Evolutionary conservation across 2,113 vertebrate species (phyloP).

Genomic region (Microtus pennsylvanicus): DNA sequence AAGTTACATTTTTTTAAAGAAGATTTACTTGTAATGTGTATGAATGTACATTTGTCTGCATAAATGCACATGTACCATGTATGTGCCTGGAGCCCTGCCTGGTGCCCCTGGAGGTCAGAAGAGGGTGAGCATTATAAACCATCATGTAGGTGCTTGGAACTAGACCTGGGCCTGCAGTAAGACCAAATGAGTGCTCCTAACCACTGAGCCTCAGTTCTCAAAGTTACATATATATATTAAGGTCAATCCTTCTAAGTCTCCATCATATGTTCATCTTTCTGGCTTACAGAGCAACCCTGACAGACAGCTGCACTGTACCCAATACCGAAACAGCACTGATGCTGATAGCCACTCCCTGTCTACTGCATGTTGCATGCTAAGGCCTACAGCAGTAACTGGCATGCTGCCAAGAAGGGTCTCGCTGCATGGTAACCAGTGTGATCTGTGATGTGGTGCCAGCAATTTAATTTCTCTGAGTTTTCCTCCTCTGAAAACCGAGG

Average conservation of each 20-base stretch:
- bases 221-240: background rate
- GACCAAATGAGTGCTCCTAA: background rate
- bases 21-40: background rate
- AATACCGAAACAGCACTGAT: background rate
- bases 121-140: background rate
- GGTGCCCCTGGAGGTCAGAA: background rate
- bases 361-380: background rate
- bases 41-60: background rate
- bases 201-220: background rate
- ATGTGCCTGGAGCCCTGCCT: background rate
- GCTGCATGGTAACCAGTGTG: background rate
- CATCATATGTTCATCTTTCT: background rate
- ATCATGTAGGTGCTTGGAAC: background rate
- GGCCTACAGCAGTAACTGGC: background rate
- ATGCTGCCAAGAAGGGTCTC: background rate
- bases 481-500: background rate
- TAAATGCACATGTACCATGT: background rate
- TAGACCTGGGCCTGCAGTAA: background rate
- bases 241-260: background rate
- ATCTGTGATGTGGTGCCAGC: background rate
- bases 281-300: background rate
- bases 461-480: background rate
- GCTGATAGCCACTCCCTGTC: accelerated
- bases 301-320: background rate
- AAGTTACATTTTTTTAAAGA: background rate